phyloP scores from a whole-genome alignment of 2,888 invertebrate genomes.

The Calameuta filiformis region DNA sequence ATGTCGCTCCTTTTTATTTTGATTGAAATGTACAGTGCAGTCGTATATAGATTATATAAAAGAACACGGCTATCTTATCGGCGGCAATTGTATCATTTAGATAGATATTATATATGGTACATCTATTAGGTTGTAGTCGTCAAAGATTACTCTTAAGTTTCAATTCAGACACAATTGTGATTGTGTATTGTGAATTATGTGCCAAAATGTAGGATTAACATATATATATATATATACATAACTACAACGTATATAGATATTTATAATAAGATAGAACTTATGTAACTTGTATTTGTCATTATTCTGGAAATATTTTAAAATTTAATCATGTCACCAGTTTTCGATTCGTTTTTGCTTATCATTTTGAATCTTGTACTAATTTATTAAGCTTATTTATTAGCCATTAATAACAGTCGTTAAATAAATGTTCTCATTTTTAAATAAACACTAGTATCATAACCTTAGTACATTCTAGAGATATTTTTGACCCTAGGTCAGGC shows the following conservation, averaged over 20 bases:
- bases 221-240: neutral
- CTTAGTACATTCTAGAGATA: neutral
- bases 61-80: neutral
- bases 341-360: neutral
- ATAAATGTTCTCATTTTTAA: neutral
- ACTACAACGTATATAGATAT: neutral
- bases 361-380: neutral
- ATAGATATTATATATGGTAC: neutral
- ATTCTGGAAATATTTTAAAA: neutral
- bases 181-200: conserved; percentile 63
- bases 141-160: conserved; percentile 29
- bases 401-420: neutral
- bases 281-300: neutral
- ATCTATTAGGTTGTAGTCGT: conserved; percentile 7
- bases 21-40: neutral
- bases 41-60: neutral
- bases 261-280: neutral
- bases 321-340: neutral
- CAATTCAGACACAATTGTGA: conserved; percentile 41
- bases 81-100: neutral
- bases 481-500: neutral
- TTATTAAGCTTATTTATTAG: neutral
- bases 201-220: conserved; percentile 59
- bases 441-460: neutral
- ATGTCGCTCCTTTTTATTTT: neutral